Evolutionary conservation across 2,888 invertebrate species (phyloP), one percentile per base, ranked within the genome.

Genomic region (Gryllus longicercus): DNA sequence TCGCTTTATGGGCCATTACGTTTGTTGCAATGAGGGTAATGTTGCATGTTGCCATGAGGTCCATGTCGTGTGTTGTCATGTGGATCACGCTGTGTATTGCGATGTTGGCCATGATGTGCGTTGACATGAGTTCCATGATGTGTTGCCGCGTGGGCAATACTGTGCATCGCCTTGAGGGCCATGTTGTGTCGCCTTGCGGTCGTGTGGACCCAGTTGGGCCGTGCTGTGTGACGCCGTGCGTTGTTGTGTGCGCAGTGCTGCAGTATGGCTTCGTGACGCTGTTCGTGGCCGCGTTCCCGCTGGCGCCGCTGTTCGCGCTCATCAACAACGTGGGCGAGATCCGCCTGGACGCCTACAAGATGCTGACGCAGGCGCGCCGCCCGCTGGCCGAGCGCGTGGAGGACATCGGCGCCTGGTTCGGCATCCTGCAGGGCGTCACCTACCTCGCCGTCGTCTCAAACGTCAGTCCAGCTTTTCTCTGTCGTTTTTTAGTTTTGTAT

Each of bases 221-320:
- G 5, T 38, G 38, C 5, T 38, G 1, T 38, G 38, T 38, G 38
- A 38, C 8, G 38, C 38, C 8, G 38, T 5, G 38, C 38, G 38
- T 38, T 8, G 38, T 8, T 38, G 38, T 8, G 38, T 85, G 50
- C 25, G 14, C 88, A 98, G 98, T 98, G 83, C 91, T 99, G 0
- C 99, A 99, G 87, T 99, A 97, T 86, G 99, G 99, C 0, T 99
- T 99, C 87, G 96, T 98, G 1, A 98, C 98, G 0, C 89, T 99
- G 0, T 99, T 99, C 88, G 98, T 98, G 81, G 97, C 98, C 0
- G 98, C 98, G 0, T 99, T 99, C 86, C 99, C 98, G 0, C 88
- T 99, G 81, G 99, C 98, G 0, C 98, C 99, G 0, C 88, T 99
- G 0, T 99, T 97, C 86, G 98, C 98, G 0, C 88, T 99, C 4